Percentiles rank a stretch among this genome's conserved stretches.
These are phyloP conservation scores for Tuta absoluta DNA, from an alignment of 2,888 invertebrate genomes.

Conservation along the genomic window DNA sequence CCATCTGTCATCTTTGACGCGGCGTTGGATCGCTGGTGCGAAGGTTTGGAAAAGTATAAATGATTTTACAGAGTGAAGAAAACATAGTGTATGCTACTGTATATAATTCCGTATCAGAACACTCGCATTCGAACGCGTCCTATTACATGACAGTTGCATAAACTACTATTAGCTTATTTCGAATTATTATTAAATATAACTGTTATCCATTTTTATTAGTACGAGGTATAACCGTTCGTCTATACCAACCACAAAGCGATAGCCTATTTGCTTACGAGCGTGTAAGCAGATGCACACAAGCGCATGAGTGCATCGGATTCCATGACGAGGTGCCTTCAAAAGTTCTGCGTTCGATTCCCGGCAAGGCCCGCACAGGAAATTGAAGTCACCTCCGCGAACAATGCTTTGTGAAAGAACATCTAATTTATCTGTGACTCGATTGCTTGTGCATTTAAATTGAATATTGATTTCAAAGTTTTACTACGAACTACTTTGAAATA, in stretches of 20 bases:
- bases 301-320: slow-evolving; percentile 71
- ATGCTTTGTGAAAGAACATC: slow-evolving; percentile 79
- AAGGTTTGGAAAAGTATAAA: too few species aligned
- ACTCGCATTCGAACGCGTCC: too few species aligned
- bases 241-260: slow-evolving; percentile 49
- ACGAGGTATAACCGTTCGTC: slow-evolving; percentile 35
- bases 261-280: slow-evolving; percentile 67
- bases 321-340: slow-evolving; percentile 67
- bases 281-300: slow-evolving; percentile 63
- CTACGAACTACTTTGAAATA: background rate
- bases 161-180: too few species aligned
- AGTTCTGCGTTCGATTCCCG: slow-evolving; percentile 64
- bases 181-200: too few species aligned
- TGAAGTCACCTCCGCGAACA: slow-evolving; percentile 77
- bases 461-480: slow-evolving; percentile 60
- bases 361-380: slow-evolving; percentile 70
- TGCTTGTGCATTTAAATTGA: slow-evolving; percentile 70
- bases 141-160: too few species aligned
- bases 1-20: too few species aligned
- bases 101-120: too few species aligned
- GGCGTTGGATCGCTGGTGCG: too few species aligned
- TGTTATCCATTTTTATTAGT: too few species aligned
- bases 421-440: slow-evolving; percentile 75
- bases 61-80: too few species aligned
- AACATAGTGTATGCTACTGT: too few species aligned